These are phyloP conservation scores for Dipodomys ordii DNA, from an alignment of 2,113 vertebrate genomes.

Conservation along the genomic window DNA sequence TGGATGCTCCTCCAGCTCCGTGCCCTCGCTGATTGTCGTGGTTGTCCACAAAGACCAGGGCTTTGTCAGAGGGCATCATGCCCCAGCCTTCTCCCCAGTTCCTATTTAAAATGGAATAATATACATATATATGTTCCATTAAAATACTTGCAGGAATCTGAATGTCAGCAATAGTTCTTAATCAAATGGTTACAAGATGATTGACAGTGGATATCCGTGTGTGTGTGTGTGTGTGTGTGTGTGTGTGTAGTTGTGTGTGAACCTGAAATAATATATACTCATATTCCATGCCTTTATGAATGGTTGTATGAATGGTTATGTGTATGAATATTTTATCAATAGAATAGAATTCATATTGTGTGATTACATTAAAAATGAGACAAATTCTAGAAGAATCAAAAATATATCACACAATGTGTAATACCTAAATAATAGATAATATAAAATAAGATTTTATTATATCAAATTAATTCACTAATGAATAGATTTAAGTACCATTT, in stretches of 20 bases:
- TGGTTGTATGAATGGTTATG: no score
- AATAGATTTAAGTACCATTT: no score
- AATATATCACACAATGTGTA: no score
- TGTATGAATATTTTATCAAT: no score
- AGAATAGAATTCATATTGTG: no score
- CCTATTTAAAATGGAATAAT: slow-evolving; percentile 82
- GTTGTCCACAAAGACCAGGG: slow-evolving; percentile 96
- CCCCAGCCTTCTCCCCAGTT: slow-evolving; percentile 97
- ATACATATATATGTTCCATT: not conserved
- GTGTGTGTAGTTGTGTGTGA: not conserved
- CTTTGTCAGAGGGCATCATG: slow-evolving; percentile 90
- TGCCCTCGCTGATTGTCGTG: slow-evolving; percentile 97
- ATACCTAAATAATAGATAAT: no score
- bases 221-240: not conserved
- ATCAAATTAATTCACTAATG: no score
- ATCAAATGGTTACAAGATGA: not conserved
- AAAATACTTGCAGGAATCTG: not conserved
- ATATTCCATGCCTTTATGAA: not conserved
- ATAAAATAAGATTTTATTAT: no score
- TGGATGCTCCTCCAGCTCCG: slow-evolving; percentile 92
- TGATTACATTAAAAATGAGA: no score
- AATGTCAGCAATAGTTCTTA: not conserved
- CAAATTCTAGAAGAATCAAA: no score
- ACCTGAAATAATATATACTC: not conserved
- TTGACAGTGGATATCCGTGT: not conserved